Evolutionary conservation across 1,140 invertebrate genomes (phyloP), one percentile per base, ranked within the genome.

Genomic region (Drosophila pectinifera): DNA sequence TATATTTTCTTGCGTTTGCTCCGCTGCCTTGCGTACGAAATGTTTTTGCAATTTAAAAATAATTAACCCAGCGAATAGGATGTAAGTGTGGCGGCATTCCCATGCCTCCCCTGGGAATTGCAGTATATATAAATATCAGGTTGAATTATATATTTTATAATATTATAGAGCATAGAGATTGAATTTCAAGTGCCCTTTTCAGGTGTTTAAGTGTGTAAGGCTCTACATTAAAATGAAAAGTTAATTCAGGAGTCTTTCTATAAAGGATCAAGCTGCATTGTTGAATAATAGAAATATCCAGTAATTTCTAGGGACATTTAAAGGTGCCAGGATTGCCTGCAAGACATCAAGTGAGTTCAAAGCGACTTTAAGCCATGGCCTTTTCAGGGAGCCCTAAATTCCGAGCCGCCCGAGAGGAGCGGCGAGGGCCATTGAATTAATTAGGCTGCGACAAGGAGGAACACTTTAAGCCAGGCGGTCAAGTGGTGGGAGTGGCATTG

Each of bases 341-440:
- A n/a, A 16, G n/a, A 7, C 22, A 20, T 13, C 24, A 46, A 46
- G 11, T n/a, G 20, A 57, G n/a, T 56, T 0, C 31, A 5, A 51
- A 20, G 2, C 16, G 22, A 43, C 62, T 73, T 73, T 73, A 42
- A 74, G 16, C 49, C 10, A 41, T 36, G 39, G 10, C 72, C 62
- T 42, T 51, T 57, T 63, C 5, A 4, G 31, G n/a, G 14, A 18
- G 24, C 42, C 59, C 39, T 13, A 64, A 64, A 39, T 55, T 20
- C 14, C 36, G 26, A 43, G 38, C 62, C 42, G 48, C 28, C n/a
- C 24, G 5, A 38, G 51, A 65, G 69, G 34, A 45, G n/a, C 26
- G 46, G 39, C 31, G 54, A 53, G 63, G 56, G 53, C 72, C 86
- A 85, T 82, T 90, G 82, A 90, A 90, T 91, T 90, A 90, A 90